Evolutionary conservation across 2,888 invertebrate species (phyloP).

Genomic region (Cartodere bifasciata): DNA sequence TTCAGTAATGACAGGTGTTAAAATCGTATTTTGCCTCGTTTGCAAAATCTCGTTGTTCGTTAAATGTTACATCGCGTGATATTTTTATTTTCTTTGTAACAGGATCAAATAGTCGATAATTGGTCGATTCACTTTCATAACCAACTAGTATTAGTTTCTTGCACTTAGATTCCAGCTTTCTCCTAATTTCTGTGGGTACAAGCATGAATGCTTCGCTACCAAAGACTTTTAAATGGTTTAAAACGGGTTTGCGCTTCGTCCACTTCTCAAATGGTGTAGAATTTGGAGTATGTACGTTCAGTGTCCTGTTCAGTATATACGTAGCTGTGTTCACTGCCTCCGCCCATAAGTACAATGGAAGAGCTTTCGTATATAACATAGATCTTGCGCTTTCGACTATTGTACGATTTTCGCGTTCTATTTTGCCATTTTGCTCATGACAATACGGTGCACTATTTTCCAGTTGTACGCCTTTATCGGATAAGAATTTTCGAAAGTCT

Average conservation of each 20-base stretch:
- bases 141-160: slow-evolving; percentile 13
- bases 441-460: too few species aligned
- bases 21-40: background rate
- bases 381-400: too few species aligned
- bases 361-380: too few species aligned
- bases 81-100: slow-evolving; percentile 14
- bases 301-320: slow-evolving; percentile 9
- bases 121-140: slow-evolving; percentile 13
- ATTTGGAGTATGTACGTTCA: too few species aligned
- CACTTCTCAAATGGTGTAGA: slow-evolving; percentile 17
- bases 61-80: slow-evolving; percentile 18
- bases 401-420: too few species aligned
- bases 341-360: too few species aligned
- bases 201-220: slow-evolving; percentile 14
- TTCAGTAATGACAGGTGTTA: background rate
- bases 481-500: slow-evolving; percentile 6
- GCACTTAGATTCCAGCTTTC: slow-evolving; percentile 12
- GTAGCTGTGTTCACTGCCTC: too few species aligned
- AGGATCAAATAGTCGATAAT: slow-evolving; percentile 18
- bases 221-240: slow-evolving; percentile 15
- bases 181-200: slow-evolving; percentile 10
- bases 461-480: slow-evolving; percentile 4
- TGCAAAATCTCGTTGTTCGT: slow-evolving; percentile 8
- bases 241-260: slow-evolving; percentile 13
- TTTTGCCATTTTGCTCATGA: too few species aligned